Conservation (phyloP, 2,888 invertebrate genomes). For the Dicycla oo region DNA sequence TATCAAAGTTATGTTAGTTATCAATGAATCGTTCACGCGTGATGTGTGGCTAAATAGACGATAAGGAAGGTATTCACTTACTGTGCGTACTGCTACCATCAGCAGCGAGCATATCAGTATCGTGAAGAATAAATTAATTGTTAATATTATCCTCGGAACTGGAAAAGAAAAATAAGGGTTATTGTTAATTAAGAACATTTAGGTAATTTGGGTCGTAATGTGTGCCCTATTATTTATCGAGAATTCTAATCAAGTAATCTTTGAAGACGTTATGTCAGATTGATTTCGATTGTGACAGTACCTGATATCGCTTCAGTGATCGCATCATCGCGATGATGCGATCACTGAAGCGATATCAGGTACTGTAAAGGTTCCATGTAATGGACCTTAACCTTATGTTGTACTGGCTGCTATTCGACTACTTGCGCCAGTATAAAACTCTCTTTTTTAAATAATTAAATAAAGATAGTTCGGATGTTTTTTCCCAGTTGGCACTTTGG, state of each 20-base stretch:
- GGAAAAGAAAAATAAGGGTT: slow-evolving; percentile 75
- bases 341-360: slow-evolving; percentile 2
- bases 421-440: too few relatives aligned
- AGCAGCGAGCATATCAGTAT: slow-evolving; percentile 94
- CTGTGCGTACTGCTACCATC: slow-evolving; percentile 94
- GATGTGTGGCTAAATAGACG: neutral
- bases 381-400: too few relatives aligned
- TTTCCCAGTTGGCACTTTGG: too few relatives aligned
- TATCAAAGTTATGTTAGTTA: slow-evolving; percentile 21
- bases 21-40: neutral
- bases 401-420: too few relatives aligned
- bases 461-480: too few relatives aligned
- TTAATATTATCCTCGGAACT: slow-evolving; percentile 94
- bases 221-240: neutral
- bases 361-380: too few relatives aligned
- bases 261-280: slow-evolving; percentile 1
- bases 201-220: neutral
- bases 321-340: neutral
- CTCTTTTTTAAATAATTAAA: too few relatives aligned
- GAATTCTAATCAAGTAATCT: slow-evolving; percentile 8
- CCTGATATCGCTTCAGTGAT: too few relatives aligned
- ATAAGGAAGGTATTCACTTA: slow-evolving; percentile 78
- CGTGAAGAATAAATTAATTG: slow-evolving; percentile 95
- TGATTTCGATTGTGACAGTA: slow-evolving; percentile 15
- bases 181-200: neutral